These are phyloP conservation scores for Steinernema feltiae DNA, from an alignment of 1,140 invertebrate species.

Conservation along the genomic window DNA sequence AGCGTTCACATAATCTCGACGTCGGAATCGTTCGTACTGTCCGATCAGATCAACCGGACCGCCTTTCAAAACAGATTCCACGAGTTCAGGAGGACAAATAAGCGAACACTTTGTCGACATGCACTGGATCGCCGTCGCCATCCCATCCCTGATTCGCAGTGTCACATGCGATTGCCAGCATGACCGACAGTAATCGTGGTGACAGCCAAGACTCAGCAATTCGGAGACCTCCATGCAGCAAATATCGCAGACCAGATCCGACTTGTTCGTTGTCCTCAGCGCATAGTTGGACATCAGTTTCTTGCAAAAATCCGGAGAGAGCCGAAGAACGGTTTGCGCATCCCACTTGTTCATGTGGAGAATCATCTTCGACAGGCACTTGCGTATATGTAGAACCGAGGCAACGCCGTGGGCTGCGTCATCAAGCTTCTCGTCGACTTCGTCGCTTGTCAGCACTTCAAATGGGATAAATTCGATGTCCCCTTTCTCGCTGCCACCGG, in stretches of 20 bases:
- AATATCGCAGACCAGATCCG: neutral
- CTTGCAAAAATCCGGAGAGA: neutral
- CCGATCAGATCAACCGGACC: slow-evolving; percentile 69
- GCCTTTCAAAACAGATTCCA: slow-evolving; percentile 74
- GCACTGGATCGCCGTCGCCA: slow-evolving; percentile 71
- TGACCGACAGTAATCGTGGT: neutral
- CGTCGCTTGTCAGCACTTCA: neutral
- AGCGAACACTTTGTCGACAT: slow-evolving; percentile 89
- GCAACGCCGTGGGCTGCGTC: neutral
- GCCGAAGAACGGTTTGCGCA: neutral
- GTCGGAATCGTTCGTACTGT: slow-evolving; percentile 88
- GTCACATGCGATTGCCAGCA: neutral
- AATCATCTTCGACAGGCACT: neutral
- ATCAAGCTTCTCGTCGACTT: neutral
- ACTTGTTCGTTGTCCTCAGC: neutral
- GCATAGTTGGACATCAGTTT: neutral
- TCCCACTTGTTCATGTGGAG: slow-evolving; percentile 11
- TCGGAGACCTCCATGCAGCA: neutral
- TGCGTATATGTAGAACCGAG: neutral
- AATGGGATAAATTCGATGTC: neutral
- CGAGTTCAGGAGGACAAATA: slow-evolving; percentile 88
- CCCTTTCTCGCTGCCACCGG: neutral
- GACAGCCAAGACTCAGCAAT: neutral
- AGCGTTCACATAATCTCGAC: slow-evolving; percentile 84
- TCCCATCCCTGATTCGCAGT: slow-evolving; percentile 22